phyloP scores from a whole-genome alignment of 2,113 vertebrate genomes.

The Geococcyx californianus region DNA sequence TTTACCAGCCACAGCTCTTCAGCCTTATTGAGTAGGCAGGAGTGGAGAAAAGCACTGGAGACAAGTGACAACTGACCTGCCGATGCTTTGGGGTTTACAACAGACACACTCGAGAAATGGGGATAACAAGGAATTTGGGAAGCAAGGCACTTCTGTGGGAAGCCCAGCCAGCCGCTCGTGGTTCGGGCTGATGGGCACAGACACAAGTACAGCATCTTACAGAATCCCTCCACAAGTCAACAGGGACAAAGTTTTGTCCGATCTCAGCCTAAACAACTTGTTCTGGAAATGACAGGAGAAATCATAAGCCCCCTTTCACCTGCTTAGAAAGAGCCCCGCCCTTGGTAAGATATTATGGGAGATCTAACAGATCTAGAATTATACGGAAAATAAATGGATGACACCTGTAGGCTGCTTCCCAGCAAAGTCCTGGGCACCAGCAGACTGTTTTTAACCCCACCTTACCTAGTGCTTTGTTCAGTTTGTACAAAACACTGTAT shows the following conservation, averaged over 20 bases:
- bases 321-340: not conserved
- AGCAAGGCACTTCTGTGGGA: not conserved
- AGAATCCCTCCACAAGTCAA: rapidly evolving
- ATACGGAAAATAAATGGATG: not conserved
- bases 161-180: not conserved
- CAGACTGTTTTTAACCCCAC: not conserved
- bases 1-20: not conserved
- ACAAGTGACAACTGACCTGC: not conserved
- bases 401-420: not conserved
- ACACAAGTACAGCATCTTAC: not conserved
- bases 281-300: not conserved
- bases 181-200: not conserved
- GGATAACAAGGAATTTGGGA: too few relatives aligned
- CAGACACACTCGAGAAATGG: too few relatives aligned
- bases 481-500: not conserved
- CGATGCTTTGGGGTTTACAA: too few relatives aligned
- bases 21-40: not conserved
- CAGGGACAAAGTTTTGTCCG: not conserved
- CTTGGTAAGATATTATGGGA: not conserved
- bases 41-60: not conserved
- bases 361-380: not conserved
- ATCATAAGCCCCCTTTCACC: not conserved
- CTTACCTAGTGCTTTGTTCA: not conserved
- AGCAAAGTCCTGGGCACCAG: not conserved
- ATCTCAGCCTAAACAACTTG: not conserved